These are phyloP conservation scores for Mormyrus iriodes DNA, from an alignment of 2,113 vertebrate genomes.

Conservation along the genomic window DNA sequence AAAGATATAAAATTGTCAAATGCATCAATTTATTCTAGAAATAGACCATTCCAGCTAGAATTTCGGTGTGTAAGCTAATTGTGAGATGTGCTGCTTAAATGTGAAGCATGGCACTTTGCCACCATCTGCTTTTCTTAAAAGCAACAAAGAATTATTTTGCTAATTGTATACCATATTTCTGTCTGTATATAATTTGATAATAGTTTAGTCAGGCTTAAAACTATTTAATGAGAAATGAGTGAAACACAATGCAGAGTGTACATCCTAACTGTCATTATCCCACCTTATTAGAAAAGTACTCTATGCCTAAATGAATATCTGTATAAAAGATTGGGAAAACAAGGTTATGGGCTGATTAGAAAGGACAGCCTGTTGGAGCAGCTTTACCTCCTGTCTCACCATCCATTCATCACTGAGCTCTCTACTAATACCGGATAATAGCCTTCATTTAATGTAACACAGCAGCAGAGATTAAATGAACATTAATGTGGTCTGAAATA, in stretches of 20 bases:
- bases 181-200: background rate
- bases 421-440: slow-evolving; percentile 51
- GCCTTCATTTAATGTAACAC: slow-evolving; percentile 52
- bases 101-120: background rate
- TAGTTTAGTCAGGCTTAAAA: background rate
- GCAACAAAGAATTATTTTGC: background rate
- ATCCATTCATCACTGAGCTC: slow-evolving; percentile 39
- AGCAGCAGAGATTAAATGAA: slow-evolving; percentile 27
- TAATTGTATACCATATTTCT: background rate
- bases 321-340: background rate
- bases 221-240: background rate
- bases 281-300: background rate
- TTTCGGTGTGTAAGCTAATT: background rate
- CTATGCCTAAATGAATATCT: background rate
- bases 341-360: slow-evolving; percentile 9
- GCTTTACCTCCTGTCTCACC: slow-evolving; percentile 49
- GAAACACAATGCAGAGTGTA: background rate
- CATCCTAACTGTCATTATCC: background rate
- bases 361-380: slow-evolving; percentile 4
- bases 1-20: background rate
- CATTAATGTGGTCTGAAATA: slow-evolving; percentile 22
- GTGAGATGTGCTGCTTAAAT: background rate
- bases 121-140: background rate
- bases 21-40: background rate
- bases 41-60: background rate